Evolutionary conservation across 2,888 invertebrate species (phyloP).

Genomic region (Macrophya alboannulata): DNA sequence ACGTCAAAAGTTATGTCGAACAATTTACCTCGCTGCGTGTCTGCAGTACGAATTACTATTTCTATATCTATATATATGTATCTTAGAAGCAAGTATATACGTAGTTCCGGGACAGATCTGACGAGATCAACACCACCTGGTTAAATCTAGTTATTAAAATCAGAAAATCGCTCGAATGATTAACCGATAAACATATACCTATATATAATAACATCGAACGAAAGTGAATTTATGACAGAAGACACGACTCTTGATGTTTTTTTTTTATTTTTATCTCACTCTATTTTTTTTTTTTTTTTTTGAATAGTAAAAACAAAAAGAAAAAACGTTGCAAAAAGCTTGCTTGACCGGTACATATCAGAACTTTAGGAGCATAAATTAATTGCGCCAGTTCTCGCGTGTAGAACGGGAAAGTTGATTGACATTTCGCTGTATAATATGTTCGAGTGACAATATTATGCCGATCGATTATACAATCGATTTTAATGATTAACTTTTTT

Average conservation of each 20-base stretch:
- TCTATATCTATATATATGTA: not conserved
- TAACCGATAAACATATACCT: not conserved
- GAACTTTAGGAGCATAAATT: slow-evolving; percentile 2
- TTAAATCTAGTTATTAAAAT: not conserved
- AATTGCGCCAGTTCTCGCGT: not conserved
- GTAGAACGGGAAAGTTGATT: slow-evolving; percentile 37
- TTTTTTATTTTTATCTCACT: not conserved
- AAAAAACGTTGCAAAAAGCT: not conserved
- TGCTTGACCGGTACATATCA: slow-evolving; percentile 19
- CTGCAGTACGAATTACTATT: too few species aligned
- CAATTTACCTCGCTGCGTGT: not conserved
- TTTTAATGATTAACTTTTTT: not conserved
- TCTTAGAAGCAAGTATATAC: not conserved
- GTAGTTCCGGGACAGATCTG: not conserved
- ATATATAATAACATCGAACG: not conserved
- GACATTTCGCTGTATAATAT: slow-evolving; percentile 8
- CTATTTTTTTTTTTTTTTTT: not conserved
- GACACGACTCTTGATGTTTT: not conserved
- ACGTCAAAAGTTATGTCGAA: not conserved
- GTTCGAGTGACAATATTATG: not conserved
- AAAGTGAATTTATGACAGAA: slow-evolving; percentile 33
- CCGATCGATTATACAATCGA: not conserved
- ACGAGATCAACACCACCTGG: slow-evolving; percentile 4
- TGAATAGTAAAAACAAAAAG: not conserved
- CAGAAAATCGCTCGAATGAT: not conserved